Evolutionary conservation across 2,113 vertebrate genomes (phyloP).

Genomic region (Boleophthalmus pectinirostris): DNA sequence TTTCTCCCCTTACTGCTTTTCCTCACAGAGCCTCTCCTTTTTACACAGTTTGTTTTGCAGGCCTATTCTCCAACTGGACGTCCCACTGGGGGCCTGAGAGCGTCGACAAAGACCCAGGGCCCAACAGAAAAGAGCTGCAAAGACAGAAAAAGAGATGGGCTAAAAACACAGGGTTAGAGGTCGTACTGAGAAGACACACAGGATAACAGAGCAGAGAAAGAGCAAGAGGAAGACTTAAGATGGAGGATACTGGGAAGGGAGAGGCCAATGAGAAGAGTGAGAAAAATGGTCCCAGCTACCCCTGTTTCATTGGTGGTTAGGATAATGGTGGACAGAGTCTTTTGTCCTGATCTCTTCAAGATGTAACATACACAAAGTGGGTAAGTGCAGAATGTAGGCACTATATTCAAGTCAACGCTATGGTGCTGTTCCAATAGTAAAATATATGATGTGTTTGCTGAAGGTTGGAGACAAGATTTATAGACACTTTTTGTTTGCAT

Average conservation of each 20-base stretch:
- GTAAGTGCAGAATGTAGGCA: not conserved
- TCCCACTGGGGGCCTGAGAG: slow-evolving; percentile 58
- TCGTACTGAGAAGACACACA: slow-evolving; percentile 36
- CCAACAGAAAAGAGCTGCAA: slow-evolving; percentile 57
- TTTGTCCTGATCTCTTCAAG: not conserved
- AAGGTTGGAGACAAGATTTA: not conserved
- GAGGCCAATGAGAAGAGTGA: slow-evolving; percentile 47
- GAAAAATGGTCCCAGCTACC: not conserved
- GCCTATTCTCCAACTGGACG: slow-evolving; percentile 44
- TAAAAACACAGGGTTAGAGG: slow-evolving; percentile 68
- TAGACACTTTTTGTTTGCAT: not conserved
- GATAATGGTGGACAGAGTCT: not conserved
- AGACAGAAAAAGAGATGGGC: slow-evolving; percentile 46
- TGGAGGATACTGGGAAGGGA: slow-evolving; percentile 50
- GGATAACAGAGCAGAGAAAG: slow-evolving; percentile 51
- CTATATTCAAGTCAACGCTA: not conserved
- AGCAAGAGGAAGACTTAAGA: slow-evolving; percentile 48
- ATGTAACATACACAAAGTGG: not conserved
- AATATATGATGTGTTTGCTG: not conserved
- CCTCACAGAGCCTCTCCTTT: slow-evolving; percentile 4
- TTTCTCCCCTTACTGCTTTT: slow-evolving; percentile 3
- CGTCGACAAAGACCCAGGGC: slow-evolving; percentile 60
- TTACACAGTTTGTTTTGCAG: slow-evolving; percentile 56
- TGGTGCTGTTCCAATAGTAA: not conserved
- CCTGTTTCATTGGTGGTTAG: not conserved